These are phyloP conservation scores for Coturnix japonica DNA, from an alignment of 2,113 vertebrate species.

Conservation along the genomic window DNA sequence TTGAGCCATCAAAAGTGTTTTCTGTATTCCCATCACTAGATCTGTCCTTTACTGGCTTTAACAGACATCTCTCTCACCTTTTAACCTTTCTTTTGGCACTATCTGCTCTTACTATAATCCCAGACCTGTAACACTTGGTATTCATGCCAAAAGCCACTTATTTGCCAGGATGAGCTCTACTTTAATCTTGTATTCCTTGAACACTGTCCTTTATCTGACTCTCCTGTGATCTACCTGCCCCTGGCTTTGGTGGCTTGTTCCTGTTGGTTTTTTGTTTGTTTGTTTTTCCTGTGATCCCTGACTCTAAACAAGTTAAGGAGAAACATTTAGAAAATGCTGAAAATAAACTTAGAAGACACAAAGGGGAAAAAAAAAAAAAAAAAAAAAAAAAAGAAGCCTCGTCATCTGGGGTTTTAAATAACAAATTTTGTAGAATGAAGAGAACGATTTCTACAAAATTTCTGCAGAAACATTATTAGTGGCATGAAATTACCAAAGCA, in stretches of 20 bases:
- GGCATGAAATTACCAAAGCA: not conserved
- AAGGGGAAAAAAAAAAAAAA: not conserved
- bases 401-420: not conserved
- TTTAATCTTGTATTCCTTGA: not conserved
- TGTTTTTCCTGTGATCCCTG: not conserved
- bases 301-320: not conserved
- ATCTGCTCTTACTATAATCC: not conserved
- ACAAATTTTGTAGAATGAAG: not conserved
- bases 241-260: not conserved
- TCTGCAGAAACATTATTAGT: not conserved
- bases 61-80: not conserved
- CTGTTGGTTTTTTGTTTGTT: no score
- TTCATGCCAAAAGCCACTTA: accelerated
- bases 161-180: not conserved
- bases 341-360: not conserved
- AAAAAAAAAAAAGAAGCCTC: not conserved
- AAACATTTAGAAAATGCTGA: not conserved
- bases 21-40: not conserved
- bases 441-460: not conserved
- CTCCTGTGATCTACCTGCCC: not conserved
- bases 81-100: not conserved
- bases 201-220: not conserved
- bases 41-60: not conserved
- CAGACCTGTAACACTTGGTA: not conserved
- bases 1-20: not conserved